These are phyloP conservation scores for Nothoprocta perdicaria DNA, from an alignment of 2,113 vertebrate species.

Conservation along the genomic window DNA sequence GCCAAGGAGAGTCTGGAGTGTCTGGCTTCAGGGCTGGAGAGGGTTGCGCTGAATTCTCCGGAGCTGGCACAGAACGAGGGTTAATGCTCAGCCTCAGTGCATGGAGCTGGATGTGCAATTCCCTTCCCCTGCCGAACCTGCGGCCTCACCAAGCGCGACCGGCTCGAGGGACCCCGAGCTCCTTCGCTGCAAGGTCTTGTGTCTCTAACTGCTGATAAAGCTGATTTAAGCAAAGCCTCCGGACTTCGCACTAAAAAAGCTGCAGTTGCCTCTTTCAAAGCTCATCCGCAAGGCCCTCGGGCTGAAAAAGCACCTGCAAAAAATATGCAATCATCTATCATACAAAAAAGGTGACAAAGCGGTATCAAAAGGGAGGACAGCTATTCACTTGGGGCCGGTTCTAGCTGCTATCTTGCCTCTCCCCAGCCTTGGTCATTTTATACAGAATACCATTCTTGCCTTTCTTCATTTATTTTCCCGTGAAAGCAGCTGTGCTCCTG, in stretches of 20 bases:
- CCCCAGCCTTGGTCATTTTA: conserved; percentile 31
- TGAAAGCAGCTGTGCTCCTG: conserved; percentile 44
- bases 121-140: neutral
- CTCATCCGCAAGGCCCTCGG: conserved; percentile 10
- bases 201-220: neutral
- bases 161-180: neutral
- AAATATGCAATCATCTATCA: conserved; percentile 45
- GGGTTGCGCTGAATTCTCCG: conserved; percentile 53
- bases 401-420: neutral
- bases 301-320: conserved; percentile 32
- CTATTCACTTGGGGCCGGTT: neutral
- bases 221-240: neutral
- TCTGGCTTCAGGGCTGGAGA: conserved; percentile 63
- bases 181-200: neutral
- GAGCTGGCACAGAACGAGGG: conserved; percentile 17
- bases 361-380: neutral
- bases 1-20: conserved; percentile 46
- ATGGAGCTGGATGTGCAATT: neutral
- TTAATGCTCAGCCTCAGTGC: neutral
- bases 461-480: conserved; percentile 35
- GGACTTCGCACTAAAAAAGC: neutral
- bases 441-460: conserved; percentile 23
- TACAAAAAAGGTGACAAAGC: conserved; percentile 12
- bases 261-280: neutral
- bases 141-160: neutral